Evolutionary conservation across 2,113 vertebrate species (phyloP).

Genomic region (Meriones unguiculatus): DNA sequence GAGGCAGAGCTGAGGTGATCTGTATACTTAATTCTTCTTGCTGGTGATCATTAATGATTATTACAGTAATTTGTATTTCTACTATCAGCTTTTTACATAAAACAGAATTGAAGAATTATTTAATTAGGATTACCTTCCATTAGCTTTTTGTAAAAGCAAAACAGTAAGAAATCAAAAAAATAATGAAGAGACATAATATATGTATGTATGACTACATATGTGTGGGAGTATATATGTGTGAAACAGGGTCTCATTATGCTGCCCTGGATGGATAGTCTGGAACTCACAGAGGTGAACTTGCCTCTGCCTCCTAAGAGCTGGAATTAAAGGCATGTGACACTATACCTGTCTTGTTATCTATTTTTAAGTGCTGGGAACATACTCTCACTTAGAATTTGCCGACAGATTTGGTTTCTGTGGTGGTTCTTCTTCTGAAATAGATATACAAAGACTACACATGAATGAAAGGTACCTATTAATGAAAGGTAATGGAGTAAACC

Average conservation of each 20-base stretch:
- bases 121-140: conserved; percentile 4
- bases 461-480: not conserved
- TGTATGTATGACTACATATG: not conserved
- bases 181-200: not conserved
- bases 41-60: not conserved
- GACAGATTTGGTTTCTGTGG: not conserved
- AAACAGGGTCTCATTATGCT: not conserved
- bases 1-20: not conserved
- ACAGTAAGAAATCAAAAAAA: not conserved
- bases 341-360: not conserved
- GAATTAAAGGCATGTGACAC: not conserved
- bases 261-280: not conserved
- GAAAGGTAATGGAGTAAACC: not conserved
- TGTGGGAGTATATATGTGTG: not conserved
- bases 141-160: not conserved
- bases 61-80: not conserved
- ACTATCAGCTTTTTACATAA: not conserved
- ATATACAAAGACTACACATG: not conserved
- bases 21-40: not conserved
- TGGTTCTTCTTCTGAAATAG: not conserved
- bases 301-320: not conserved
- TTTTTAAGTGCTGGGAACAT: conserved; percentile 13
- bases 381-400: conserved; percentile 28
- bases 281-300: not conserved
- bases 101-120: not conserved